A percentile compares a stretch with the other conserved stretches of the same genome.
Evolutionary conservation across 2,797 vertebrate genomes (phyloP).

Genomic region (Sebastes hubbsi): DNA sequence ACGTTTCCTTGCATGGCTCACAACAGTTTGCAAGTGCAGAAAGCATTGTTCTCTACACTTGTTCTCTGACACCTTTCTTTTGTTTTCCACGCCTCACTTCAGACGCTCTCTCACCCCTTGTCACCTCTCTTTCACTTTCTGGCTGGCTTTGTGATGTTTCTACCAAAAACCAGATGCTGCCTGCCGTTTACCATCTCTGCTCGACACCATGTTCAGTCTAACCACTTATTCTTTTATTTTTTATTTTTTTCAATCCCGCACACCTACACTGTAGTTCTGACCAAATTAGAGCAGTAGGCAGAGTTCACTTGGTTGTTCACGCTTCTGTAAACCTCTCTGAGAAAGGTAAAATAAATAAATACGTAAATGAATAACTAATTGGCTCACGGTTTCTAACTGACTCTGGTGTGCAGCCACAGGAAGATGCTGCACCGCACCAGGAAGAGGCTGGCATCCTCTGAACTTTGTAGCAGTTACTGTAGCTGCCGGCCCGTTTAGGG

Average conservation of each 20-base stretch:
- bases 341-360: slow-evolving; percentile 14
- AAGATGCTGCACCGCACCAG: slow-evolving; percentile 66
- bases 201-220: slow-evolving; percentile 27
- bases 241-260: neutral
- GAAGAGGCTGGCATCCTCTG: slow-evolving; percentile 70
- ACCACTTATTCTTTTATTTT: slow-evolving; percentile 20
- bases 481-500: slow-evolving; percentile 48
- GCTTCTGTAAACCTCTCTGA: slow-evolving; percentile 2
- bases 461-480: slow-evolving; percentile 67
- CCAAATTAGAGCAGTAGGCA: slow-evolving; percentile 23
- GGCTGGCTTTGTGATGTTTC: slow-evolving; percentile 38
- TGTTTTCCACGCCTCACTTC: slow-evolving; percentile 51
- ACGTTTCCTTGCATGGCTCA: slow-evolving; percentile 64
- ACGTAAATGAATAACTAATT: slow-evolving; percentile 3
- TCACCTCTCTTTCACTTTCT: slow-evolving; percentile 57
- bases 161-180: slow-evolving; percentile 38
- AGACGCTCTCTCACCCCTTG: slow-evolving; percentile 24
- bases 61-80: slow-evolving; percentile 68
- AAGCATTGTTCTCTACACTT: slow-evolving; percentile 66
- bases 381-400: slow-evolving; percentile 20
- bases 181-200: slow-evolving; percentile 29
- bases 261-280: slow-evolving; percentile 38
- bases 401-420: slow-evolving; percentile 56
- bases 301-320: slow-evolving; percentile 10
- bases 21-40: slow-evolving; percentile 65